Conservation (phyloP, 2,797 vertebrate genomes). For the Molossus alvarezi region DNA sequence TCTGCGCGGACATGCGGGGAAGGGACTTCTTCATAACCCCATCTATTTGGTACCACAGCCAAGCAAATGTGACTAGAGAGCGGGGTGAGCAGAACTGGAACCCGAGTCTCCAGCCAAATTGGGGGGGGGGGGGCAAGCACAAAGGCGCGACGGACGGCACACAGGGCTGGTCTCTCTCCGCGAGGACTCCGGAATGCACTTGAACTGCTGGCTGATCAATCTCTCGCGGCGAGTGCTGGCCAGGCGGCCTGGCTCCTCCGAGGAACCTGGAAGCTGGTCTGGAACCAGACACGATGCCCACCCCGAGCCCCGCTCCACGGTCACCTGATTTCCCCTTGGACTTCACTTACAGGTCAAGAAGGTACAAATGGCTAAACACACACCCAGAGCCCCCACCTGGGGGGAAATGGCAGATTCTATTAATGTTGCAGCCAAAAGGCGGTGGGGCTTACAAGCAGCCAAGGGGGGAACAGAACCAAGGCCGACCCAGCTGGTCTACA, state of each 20-base stretch:
- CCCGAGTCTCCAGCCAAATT: not conserved
- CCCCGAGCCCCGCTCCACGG: not conserved
- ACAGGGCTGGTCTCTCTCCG: not conserved
- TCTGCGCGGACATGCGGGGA: not conserved
- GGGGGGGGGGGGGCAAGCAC: not conserved
- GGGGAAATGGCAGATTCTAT: not conserved
- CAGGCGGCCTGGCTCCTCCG: not conserved
- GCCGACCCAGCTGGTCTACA: not conserved
- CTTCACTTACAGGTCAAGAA: slow-evolving; percentile 61
- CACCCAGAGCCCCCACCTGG: slow-evolving; percentile 65
- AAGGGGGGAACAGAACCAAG: not conserved
- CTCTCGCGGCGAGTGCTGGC: not conserved
- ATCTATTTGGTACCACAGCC: slow-evolving; percentile 79
- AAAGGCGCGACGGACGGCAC: not conserved
- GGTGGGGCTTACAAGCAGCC: slow-evolving; percentile 37
- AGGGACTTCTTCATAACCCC: slow-evolving; percentile 65
- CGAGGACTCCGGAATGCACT: slow-evolving; percentile 7
- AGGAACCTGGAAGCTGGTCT: not conserved
- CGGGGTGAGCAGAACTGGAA: not conserved
- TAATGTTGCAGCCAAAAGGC: slow-evolving; percentile 49
- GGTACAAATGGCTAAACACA: slow-evolving; percentile 74
- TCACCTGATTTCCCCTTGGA: slow-evolving; percentile 65
- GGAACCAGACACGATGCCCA: not conserved
- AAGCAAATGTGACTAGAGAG: not conserved
- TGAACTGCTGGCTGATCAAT: slow-evolving; percentile 21